Percentiles rank a stretch among this genome's conserved stretches.
phyloP scores from a whole-genome alignment of 2,113 vertebrate genomes.

The Plectropomus leopardus region DNA sequence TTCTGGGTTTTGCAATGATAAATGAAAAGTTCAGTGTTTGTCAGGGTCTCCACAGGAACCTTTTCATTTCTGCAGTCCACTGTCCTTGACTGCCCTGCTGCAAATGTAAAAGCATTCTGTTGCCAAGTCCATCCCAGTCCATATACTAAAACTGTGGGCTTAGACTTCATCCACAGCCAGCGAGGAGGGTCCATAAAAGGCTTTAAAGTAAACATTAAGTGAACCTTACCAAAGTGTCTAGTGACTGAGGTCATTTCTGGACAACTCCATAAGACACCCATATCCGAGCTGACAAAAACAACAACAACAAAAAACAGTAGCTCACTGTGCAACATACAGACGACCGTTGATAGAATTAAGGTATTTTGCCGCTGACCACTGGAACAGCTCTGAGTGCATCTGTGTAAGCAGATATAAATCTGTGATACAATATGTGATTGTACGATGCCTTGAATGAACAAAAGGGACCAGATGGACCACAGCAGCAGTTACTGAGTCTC shows the following conservation, averaged over 20 bases:
- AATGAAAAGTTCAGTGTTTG: too few species aligned
- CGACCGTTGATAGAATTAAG: too few species aligned
- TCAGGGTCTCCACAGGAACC: neutral
- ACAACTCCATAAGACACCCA: neutral
- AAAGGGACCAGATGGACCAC: neutral
- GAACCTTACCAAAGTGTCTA: constrained; percentile 6
- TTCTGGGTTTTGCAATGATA: neutral
- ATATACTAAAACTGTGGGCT: constrained; percentile 33
- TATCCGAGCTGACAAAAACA: neutral
- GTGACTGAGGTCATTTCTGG: constrained; percentile 26
- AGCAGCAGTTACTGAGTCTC: neutral
- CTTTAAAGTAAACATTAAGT: constrained; percentile 34
- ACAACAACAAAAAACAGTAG: neutral
- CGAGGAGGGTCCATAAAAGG: constrained; percentile 34
- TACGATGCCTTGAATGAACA: neutral
- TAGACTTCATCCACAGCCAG: constrained; percentile 52
- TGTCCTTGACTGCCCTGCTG: constrained; percentile 3
- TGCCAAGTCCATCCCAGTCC: neutral
- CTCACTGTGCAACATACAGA: neutral
- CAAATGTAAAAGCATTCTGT: constrained; percentile 30
- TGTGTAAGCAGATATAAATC: neutral
- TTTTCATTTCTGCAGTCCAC: neutral
- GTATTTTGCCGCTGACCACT: neutral
- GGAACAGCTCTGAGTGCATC: neutral
- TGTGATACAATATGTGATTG: neutral